Conservation (phyloP, 2,797 vertebrate genomes). For the Chlorospingus flavigularis region DNA sequence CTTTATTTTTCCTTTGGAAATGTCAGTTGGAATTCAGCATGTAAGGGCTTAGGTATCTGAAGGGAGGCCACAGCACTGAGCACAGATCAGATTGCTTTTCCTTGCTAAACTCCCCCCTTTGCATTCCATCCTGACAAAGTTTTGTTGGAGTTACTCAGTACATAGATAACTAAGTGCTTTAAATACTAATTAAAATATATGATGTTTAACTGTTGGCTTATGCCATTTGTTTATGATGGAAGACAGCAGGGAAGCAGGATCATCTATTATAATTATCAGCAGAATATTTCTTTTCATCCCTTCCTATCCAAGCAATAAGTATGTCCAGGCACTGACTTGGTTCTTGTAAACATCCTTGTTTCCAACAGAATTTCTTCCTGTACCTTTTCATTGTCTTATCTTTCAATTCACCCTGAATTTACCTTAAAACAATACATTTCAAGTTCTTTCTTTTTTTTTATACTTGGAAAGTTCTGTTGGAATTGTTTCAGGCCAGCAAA, state of each 20-base stretch:
- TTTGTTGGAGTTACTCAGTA: conserved; percentile 23
- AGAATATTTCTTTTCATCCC: not conserved
- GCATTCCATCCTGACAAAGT: conserved; percentile 39
- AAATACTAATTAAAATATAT: conserved; percentile 60
- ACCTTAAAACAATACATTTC: conserved; percentile 57
- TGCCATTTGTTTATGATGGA: conserved; percentile 39
- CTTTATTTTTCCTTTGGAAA: not conserved
- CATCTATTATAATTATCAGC: conserved; percentile 50
- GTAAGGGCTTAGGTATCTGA: not conserved
- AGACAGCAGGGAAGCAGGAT: not conserved
- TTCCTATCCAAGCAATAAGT: conserved; percentile 25
- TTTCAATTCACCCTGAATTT: conserved; percentile 58
- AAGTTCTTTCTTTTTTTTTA: not conserved
- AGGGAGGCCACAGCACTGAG: not conserved
- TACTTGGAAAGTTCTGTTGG: conserved; percentile 58
- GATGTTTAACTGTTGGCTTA: conserved; percentile 31
- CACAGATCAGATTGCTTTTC: conserved; percentile 16
- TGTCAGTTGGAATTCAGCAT: not conserved
- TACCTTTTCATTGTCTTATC: conserved; percentile 46
- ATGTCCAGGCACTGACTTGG: not conserved
- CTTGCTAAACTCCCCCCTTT: not conserved
- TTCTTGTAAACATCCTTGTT: not conserved
- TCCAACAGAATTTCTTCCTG: conserved; percentile 1
- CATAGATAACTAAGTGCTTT: conserved; percentile 38
- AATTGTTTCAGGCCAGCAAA: conserved; percentile 64